Evolutionary conservation across 2,797 vertebrate genomes (phyloP), one percentile per base, ranked within the genome.

Genomic region (Notolabrus celidotus): DNA sequence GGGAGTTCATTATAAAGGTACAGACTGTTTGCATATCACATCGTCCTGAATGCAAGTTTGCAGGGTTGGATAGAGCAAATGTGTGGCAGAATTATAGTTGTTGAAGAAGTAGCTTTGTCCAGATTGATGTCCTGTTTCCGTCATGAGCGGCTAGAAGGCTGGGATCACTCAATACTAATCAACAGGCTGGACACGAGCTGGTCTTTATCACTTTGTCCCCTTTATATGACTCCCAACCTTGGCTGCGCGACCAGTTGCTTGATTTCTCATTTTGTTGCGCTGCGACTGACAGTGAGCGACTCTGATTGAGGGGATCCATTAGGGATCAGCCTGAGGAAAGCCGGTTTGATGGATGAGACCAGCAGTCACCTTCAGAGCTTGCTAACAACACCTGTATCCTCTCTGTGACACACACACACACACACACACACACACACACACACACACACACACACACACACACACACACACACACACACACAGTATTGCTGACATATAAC

Each of bases 361-460:
- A 94, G 93, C 96, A 96, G 96, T 98, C 96, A 98, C 97, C 97
- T 98, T 97, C 96, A 96, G 95, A 95, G 95, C 94, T 94, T 92
- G 92, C 95, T 94, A 92, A 95, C 95, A 95, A 96, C 94, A 96
- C 96, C 95, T 97, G 96, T 97, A 97, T 97, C 96, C 96, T 98
- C 95, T 95, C 94, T 95, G 95, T 97, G 96, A 96, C 96, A 95
- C 80, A 77, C 75, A 73, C 82, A 72, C 63, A 74, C 77, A 75
- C 70, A 67, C 59, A 57, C 43, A n/a, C 71, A 10, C 76, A 42
- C 54, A 46, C 64, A 72, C 69, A 59, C 60, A 51, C 33, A 55
- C 61, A 57, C 45, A 58, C 33, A 70, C 29, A 31, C 67, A 31
- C 45, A 54, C 68, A 80, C 54, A 46, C 64, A 72, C 69, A 59